Evolutionary conservation across 2,888 invertebrate species (phyloP).

Genomic region (Ennomos fuscantarius): DNA sequence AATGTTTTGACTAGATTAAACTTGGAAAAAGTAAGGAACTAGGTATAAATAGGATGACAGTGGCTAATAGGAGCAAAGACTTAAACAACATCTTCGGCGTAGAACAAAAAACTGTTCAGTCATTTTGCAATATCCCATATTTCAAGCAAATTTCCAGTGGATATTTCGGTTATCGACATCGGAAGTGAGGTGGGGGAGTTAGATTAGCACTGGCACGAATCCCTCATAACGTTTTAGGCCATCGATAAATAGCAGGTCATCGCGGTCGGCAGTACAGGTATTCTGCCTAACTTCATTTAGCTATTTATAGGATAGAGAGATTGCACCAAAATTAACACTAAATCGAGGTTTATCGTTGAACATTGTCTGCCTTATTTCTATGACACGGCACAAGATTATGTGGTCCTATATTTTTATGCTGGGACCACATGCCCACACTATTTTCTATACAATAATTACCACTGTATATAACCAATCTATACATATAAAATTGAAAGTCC

Average conservation of each 20-base stretch:
- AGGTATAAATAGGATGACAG: too few species aligned
- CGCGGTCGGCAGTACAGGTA: conserved; percentile 30
- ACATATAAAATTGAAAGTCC: too few species aligned
- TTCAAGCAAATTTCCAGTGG: conserved; percentile 49
- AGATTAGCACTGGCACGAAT: conserved; percentile 78
- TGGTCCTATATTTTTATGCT: too few species aligned
- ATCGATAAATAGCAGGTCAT: conserved; percentile 57
- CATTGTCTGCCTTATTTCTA: too few species aligned
- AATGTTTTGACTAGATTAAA: too few species aligned
- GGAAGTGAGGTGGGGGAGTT: conserved; percentile 58
- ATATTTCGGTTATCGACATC: conserved; percentile 75
- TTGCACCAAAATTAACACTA: background rate
- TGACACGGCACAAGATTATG: too few species aligned
- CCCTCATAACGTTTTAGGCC: conserved; percentile 75
- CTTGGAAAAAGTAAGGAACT: too few species aligned
- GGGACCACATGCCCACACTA: too few species aligned
- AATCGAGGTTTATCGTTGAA: background rate
- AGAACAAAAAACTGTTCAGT: conserved; percentile 28
- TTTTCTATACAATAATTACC: too few species aligned
- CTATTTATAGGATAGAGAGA: background rate
- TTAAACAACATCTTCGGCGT: too few species aligned
- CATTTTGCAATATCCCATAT: conserved; percentile 40
- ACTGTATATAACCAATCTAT: too few species aligned
- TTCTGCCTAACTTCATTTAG: conserved; percentile 8
- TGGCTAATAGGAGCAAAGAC: too few species aligned